Percentiles rank a stretch among this genome's conserved stretches.
Evolutionary conservation across 2,888 invertebrate genomes (phyloP).

Genomic region (Phymatocera aterrima): DNA sequence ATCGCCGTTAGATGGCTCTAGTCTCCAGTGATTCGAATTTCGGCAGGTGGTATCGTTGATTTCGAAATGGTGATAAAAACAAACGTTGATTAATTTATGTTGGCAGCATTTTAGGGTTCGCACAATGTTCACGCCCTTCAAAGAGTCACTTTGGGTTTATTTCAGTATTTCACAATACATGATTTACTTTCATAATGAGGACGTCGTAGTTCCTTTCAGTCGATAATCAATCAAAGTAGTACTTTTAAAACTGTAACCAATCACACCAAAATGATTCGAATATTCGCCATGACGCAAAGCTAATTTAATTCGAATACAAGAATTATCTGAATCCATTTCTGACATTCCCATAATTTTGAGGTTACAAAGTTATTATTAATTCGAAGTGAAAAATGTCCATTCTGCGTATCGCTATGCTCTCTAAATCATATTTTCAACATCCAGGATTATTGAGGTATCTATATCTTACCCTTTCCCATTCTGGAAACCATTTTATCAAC

Average conservation of each 20-base stretch:
- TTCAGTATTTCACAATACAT: no score
- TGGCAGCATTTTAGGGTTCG: no score
- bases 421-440: constrained; percentile 45
- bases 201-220: no score
- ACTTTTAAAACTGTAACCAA: not conserved
- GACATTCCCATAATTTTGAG: not conserved
- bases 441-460: constrained; percentile 51
- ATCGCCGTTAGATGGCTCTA: no score
- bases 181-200: not conserved
- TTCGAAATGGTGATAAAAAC: no score
- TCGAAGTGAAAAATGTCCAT: constrained; percentile 46
- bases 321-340: not conserved
- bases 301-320: not conserved
- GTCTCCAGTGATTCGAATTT: no score
- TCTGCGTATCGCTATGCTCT: constrained; percentile 34
- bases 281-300: not conserved
- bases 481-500: not conserved
- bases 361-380: not conserved
- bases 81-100: no score
- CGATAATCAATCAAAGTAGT: not conserved
- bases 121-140: no score
- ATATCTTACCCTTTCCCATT: not conserved
- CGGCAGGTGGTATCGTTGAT: no score
- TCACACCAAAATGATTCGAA: not conserved
- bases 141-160: no score